These are phyloP conservation scores for Pagetopsis macropterus DNA, from an alignment of 2,797 vertebrate species.

Conservation along the genomic window DNA sequence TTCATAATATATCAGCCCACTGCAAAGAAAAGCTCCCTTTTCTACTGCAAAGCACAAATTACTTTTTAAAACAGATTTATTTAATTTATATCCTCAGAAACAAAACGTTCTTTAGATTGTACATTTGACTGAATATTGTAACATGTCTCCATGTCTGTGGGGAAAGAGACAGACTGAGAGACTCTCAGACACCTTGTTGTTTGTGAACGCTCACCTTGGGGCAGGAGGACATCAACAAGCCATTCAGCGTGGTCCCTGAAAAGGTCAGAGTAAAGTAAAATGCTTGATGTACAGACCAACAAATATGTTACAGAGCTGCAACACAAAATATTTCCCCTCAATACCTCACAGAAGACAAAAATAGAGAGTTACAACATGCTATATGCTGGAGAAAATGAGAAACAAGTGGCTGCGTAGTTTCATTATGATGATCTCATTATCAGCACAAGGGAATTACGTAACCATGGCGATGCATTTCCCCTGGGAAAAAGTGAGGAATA, in stretches of 20 bases:
- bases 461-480: conserved; percentile 72
- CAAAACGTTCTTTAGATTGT: background rate
- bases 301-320: conserved; percentile 7
- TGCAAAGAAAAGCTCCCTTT: background rate
- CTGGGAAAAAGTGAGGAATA: conserved; percentile 61
- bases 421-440: conserved; percentile 75
- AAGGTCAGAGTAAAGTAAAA: conserved; percentile 60
- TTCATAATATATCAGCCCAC: background rate
- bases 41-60: background rate
- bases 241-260: conserved; percentile 96
- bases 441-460: conserved; percentile 69
- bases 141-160: conserved; percentile 7
- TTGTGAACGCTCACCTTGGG: conserved; percentile 91
- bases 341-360: conserved; percentile 12
- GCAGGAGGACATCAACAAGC: conserved; percentile 97
- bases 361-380: conserved; percentile 35
- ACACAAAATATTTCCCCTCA: conserved; percentile 14
- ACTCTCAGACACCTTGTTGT: conserved; percentile 28
- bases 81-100: background rate
- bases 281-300: conserved; percentile 18
- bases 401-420: conserved; percentile 67
- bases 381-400: conserved; percentile 35
- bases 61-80: background rate
- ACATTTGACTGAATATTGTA: background rate
- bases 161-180: background rate